These are phyloP conservation scores for Bufo bufo DNA, from an alignment of 2,113 vertebrate genomes.

Conservation along the genomic window DNA sequence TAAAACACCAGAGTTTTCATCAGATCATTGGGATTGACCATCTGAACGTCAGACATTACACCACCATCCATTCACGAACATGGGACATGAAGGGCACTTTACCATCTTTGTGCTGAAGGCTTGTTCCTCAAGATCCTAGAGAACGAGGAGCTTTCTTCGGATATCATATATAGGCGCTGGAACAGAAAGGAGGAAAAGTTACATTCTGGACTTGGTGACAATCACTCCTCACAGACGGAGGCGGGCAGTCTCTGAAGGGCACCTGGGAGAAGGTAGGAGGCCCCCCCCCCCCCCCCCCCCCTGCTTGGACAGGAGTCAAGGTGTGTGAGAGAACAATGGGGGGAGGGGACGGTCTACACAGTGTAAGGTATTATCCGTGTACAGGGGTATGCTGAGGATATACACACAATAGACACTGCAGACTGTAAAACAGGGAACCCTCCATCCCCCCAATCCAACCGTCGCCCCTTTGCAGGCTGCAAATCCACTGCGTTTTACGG, in stretches of 20 bases:
- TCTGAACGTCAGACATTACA: too few relatives aligned
- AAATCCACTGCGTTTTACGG: too few relatives aligned
- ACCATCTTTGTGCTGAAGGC: slow-evolving; percentile 22
- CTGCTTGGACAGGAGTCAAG: neutral
- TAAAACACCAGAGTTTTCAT: neutral
- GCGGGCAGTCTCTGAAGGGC: neutral
- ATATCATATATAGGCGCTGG: slow-evolving; percentile 24
- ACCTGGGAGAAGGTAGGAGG: neutral
- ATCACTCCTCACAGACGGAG: neutral
- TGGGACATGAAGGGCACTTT: neutral
- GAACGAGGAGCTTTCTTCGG: neutral
- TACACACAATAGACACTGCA: too few relatives aligned
- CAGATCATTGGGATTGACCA: too few relatives aligned
- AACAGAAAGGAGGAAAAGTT: neutral
- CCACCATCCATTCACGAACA: neutral
- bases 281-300: neutral
- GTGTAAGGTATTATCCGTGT: too few relatives aligned
- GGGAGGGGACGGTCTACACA: neutral
- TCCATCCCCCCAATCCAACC: too few relatives aligned
- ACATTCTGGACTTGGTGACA: too few relatives aligned
- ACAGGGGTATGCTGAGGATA: too few relatives aligned
- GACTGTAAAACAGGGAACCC: too few relatives aligned
- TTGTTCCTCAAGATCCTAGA: neutral
- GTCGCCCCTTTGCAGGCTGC: too few relatives aligned
- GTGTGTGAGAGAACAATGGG: neutral